Percentiles rank a stretch among this genome's conserved stretches.
phyloP scores from a whole-genome alignment of 2,113 vertebrate species.

The Dasyurus viverrinus region DNA sequence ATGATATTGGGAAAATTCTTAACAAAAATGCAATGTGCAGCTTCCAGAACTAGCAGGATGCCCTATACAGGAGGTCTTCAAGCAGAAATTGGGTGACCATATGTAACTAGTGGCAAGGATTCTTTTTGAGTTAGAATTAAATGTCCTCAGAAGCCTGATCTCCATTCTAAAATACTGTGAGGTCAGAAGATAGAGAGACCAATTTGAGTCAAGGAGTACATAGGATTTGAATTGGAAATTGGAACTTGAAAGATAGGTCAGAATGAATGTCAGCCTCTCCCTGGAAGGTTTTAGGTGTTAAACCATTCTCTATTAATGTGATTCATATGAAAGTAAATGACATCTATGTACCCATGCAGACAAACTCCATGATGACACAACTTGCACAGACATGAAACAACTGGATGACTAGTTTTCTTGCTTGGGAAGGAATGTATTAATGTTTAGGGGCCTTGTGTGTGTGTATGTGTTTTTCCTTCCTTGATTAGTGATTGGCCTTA shows the following conservation, averaged over 20 bases:
- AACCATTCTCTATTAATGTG: background rate
- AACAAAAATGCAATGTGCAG: background rate
- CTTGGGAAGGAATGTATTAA: background rate
- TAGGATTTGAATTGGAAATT: background rate
- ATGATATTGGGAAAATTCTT: background rate
- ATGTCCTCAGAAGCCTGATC: background rate
- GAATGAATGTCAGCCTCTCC: background rate
- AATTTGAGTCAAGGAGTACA: background rate
- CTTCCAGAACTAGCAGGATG: background rate
- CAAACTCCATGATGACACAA: background rate
- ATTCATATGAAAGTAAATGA: background rate
- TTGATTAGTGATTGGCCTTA: background rate
- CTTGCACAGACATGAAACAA: slow-evolving; percentile 33
- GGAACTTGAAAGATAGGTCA: background rate
- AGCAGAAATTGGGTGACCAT: background rate
- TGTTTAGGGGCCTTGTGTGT: background rate
- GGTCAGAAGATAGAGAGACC: background rate
- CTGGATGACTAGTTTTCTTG: background rate
- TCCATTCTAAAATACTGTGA: background rate
- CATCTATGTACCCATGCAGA: background rate
- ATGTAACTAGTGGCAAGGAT: background rate
- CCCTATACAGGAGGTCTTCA: background rate
- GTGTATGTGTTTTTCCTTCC: background rate
- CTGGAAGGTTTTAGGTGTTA: background rate
- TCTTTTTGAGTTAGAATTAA: background rate